Evolutionary conservation across 2,888 invertebrate genomes (phyloP), one percentile per base, ranked within the genome.

Genomic region (Sinelater perroti): DNA sequence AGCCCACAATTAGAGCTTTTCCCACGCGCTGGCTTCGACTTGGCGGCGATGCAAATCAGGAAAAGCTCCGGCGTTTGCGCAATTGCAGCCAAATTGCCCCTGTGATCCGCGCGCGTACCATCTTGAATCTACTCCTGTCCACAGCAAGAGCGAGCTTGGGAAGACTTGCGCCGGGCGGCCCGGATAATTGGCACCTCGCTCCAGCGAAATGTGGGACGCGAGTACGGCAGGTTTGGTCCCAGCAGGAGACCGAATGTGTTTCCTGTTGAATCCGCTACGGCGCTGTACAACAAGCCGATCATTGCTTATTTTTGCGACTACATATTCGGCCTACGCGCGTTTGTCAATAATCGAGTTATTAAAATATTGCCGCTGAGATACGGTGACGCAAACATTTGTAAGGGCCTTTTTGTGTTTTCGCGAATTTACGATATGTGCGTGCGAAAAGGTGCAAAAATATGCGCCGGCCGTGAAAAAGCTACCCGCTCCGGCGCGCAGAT

Each of bases 281-380:
- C 50, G 50, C 53, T 61, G 56, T 61, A 46, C 50, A 52, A 51
- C 55, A 57, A 46, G 51, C 40, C 45, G 35, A 55, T 42, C 50
- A 59, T 56, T 52, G 61, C 49, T 59, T 45, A 62, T 62, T 55
- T 53, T 61, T 52, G 44, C 50, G 57, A 52, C 62, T 56, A 54
- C 59, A 63, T 63, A 53, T 50, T 53, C 62, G 36, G 8, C 66
- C 66, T 60, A 66, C 66, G 64, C 64, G 17, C 40, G 31, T 47
- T 63, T 62, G 64, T 62, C 66, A 61, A 65, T 66, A 56, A 65
- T 56, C 57, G 56, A 61, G 58, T 66, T 65, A 66, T 66, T 65
- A 65, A 66, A 63, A 63, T 65, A 62, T 64, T 61, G 60, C 57
- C 63, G 45, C 42, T 58, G 60, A 64, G 60, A 62, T 62, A 61